Evolutionary conservation across 2,888 invertebrate species (phyloP).

Genomic region (Muscina levida): DNA sequence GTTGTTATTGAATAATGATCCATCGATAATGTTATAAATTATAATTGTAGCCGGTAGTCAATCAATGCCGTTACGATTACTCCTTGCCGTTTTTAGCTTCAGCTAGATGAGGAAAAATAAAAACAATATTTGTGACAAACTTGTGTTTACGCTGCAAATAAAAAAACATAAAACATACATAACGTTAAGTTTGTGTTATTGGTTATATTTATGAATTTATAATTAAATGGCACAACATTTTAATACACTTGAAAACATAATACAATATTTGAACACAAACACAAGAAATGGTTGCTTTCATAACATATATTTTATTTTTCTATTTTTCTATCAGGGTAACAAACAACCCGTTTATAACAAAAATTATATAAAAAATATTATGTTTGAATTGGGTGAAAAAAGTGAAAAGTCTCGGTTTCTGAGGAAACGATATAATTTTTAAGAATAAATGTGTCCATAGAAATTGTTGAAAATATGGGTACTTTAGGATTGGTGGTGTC

Average conservation of each 20-base stretch:
- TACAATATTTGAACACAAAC: too few relatives aligned
- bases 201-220: conserved; percentile 9
- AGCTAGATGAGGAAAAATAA: conserved; percentile 61
- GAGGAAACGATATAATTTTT: too few relatives aligned
- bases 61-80: conserved; percentile 45
- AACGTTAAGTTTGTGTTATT: not conserved
- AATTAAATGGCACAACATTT: conserved; percentile 10
- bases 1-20: not conserved
- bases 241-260: conserved; percentile 2
- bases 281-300: too few relatives aligned
- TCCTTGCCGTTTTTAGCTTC: conserved; percentile 65
- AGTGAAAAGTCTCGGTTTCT: too few relatives aligned
- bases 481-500: too few relatives aligned
- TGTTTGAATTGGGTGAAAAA: too few relatives aligned
- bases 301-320: too few relatives aligned
- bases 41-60: conserved; percentile 13
- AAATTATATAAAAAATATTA: too few relatives aligned
- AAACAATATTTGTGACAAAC: conserved; percentile 54
- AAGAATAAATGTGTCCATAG: too few relatives aligned
- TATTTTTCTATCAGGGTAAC: too few relatives aligned
- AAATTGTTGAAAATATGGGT: too few relatives aligned
- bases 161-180: conserved; percentile 56
- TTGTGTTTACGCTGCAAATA: conserved; percentile 76
- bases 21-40: not conserved
- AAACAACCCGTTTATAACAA: too few relatives aligned